phyloP scores from a whole-genome alignment of 2,888 invertebrate species.

The Lydus trimaculatus region DNA sequence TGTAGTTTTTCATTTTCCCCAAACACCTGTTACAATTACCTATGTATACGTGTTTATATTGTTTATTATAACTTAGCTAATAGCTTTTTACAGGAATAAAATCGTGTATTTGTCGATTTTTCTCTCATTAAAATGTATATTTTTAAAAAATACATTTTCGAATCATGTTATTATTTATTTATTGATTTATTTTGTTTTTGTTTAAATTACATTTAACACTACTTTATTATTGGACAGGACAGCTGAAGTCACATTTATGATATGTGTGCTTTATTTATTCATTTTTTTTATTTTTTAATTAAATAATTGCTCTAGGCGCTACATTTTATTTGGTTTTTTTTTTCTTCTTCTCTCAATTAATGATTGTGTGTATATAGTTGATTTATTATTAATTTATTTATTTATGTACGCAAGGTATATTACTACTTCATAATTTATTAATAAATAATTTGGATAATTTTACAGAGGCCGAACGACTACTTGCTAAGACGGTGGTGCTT shows the following conservation, averaged over 20 bases:
- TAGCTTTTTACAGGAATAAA: conserved; percentile 13
- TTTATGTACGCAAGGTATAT: conserved; percentile 14
- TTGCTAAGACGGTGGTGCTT: conserved; percentile 50
- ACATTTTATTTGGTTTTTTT: neutral
- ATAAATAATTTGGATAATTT: neutral
- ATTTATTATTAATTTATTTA: conserved; percentile 18
- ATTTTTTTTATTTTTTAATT: conserved; percentile 20
- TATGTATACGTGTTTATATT: neutral
- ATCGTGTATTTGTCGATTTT: conserved; percentile 16
- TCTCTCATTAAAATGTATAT: conserved; percentile 50
- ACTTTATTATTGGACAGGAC: conserved; percentile 59
- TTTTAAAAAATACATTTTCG: conserved; percentile 58
- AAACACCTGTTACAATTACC: too few relatives aligned
- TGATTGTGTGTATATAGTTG: neutral
- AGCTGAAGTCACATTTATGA: conserved; percentile 58
- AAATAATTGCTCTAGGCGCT: conserved; percentile 5
- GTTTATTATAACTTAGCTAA: neutral
- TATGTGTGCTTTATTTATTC: conserved; percentile 55
- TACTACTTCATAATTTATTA: neutral
- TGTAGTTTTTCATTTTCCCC: too few relatives aligned
- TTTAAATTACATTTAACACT: conserved; percentile 45
- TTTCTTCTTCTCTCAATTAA: neutral
- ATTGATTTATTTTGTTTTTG: conserved; percentile 45
- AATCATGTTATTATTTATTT: conserved; percentile 53
- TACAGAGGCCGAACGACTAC: conserved; percentile 55